A percentile compares a stretch with the other conserved stretches of the same genome.
Evolutionary conservation across 2,113 vertebrate genomes (phyloP).

Genomic region (Pseudonaja textilis): DNA sequence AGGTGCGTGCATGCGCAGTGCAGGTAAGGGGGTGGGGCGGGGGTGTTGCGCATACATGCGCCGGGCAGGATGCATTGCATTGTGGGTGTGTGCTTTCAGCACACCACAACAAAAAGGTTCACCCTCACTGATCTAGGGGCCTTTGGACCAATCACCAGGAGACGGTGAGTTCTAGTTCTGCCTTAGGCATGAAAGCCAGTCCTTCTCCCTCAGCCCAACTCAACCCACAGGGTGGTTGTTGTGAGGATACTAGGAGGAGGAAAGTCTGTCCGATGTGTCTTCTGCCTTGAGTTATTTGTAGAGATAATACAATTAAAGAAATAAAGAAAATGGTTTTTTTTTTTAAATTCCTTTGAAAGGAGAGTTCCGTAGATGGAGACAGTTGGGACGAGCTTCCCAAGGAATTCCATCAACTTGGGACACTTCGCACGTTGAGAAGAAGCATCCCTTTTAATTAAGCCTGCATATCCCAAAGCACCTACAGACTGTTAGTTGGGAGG

Average conservation of each 20-base stretch:
- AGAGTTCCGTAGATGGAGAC: neutral
- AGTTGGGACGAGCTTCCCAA: neutral
- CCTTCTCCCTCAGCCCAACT: neutral
- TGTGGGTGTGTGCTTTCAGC: too few species aligned
- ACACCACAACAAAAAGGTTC: too few species aligned
- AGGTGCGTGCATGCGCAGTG: too few species aligned
- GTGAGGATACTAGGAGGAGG: neutral
- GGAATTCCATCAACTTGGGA: neutral
- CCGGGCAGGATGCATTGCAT: too few species aligned
- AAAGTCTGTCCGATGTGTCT: neutral
- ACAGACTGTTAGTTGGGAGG: neutral
- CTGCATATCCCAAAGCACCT: neutral
- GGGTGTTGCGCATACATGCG: too few species aligned
- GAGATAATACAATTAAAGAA: neutral
- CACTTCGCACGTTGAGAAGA: neutral
- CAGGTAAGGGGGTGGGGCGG: too few species aligned
- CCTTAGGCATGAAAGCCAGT: too few species aligned
- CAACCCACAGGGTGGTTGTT: neutral
- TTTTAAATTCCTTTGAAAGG: neutral
- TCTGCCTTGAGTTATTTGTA: neutral
- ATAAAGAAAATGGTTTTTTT: neutral
- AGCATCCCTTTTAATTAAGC: neutral
- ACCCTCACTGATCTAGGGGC: neutral
- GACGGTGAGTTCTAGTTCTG: neutral
- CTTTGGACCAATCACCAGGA: neutral